These are phyloP conservation scores for Formica exsecta DNA, from an alignment of 1,140 invertebrate species.

Conservation along the genomic window DNA sequence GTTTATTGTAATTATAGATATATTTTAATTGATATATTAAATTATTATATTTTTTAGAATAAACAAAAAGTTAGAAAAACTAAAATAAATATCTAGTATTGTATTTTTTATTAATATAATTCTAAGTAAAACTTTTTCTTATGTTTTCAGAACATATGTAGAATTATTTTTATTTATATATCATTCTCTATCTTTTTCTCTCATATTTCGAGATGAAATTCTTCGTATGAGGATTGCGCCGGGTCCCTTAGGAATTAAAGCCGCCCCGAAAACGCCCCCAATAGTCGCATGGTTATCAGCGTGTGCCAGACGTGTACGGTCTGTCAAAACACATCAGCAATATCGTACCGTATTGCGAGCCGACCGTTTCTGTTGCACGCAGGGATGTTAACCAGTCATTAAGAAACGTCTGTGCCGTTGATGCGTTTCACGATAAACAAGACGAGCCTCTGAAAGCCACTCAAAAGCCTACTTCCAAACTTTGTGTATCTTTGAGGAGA, in stretches of 20 bases:
- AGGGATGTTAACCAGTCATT: constrained; percentile 56
- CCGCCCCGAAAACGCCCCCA: constrained; percentile 80
- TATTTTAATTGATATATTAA: no score
- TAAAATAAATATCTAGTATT: no score
- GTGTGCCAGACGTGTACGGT: constrained; percentile 67
- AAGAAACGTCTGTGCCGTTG: neutral
- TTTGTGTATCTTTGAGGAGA: neutral
- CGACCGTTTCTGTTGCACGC: constrained; percentile 8
- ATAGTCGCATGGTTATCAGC: constrained; percentile 66
- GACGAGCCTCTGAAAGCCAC: neutral
- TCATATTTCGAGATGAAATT: neutral
- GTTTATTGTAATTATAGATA: neutral
- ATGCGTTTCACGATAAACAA: constrained; percentile 29
- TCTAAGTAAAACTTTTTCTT: no score
- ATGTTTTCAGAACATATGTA: no score
- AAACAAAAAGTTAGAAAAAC: no score
- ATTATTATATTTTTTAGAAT: no score
- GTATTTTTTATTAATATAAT: no score
- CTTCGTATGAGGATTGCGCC: neutral
- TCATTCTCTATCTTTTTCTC: neutral
- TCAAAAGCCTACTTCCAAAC: neutral
- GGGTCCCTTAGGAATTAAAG: constrained; percentile 75
- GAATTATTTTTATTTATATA: neutral
- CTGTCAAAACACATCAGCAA: constrained; percentile 75
- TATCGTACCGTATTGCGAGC: constrained; percentile 14